Percentiles rank a stretch among this genome's conserved stretches.
Evolutionary conservation across 2,797 vertebrate genomes (phyloP).

Genomic region (Pseudochirops cupreus): DNA sequence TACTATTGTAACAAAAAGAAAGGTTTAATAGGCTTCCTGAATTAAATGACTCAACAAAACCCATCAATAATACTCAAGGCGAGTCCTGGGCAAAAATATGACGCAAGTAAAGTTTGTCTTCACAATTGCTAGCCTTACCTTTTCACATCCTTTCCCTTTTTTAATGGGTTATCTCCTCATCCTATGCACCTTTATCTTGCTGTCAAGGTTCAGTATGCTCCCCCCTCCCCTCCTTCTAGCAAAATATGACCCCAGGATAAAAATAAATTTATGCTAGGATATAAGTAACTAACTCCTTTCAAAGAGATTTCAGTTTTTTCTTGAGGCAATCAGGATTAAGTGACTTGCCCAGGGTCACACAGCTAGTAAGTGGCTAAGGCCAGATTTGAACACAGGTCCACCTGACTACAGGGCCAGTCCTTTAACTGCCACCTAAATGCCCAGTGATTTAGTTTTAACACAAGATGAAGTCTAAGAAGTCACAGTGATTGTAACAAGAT

Average conservation of each 20-base stretch:
- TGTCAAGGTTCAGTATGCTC: neutral
- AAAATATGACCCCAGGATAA: neutral
- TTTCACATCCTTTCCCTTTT: slow-evolving; percentile 14
- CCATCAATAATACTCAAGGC: slow-evolving; percentile 30
- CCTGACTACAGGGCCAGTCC: neutral
- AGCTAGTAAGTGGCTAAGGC: neutral
- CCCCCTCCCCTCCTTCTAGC: neutral
- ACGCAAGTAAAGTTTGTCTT: slow-evolving; percentile 33
- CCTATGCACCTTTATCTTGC: neutral
- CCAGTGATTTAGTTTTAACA: neutral
- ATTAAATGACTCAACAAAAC: slow-evolving; percentile 36
- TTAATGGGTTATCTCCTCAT: neutral
- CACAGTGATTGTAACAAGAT: neutral
- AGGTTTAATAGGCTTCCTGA: slow-evolving; percentile 15
- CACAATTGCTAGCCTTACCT: neutral
- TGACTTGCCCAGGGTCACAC: neutral
- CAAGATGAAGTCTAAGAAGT: neutral
- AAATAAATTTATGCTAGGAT: neutral
- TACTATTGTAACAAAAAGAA: neutral
- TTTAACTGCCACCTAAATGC: neutral
- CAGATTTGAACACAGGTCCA: neutral
- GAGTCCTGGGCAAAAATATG: neutral
- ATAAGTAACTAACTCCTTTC: neutral
- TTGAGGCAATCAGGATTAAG: neutral
- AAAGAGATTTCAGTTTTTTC: neutral